Conservation (phyloP, 2,113 vertebrate species). For the Herpailurus yagouaroundi region DNA sequence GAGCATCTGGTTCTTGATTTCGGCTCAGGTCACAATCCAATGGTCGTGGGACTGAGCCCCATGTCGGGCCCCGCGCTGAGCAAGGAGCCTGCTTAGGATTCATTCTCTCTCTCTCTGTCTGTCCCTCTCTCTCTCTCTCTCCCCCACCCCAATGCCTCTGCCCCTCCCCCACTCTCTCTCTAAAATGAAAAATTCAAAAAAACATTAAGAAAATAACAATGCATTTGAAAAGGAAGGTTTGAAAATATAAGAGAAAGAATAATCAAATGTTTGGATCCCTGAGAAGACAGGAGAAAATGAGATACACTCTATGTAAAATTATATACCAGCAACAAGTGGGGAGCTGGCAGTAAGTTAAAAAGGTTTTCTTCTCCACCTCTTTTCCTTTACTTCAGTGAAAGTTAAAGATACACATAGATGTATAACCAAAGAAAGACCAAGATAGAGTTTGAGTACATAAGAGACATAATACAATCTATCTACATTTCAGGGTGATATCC, state of each 20-base stretch:
- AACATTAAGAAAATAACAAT: not conserved
- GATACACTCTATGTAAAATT: not conserved
- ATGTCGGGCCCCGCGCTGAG: too few species aligned
- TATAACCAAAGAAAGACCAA: not conserved
- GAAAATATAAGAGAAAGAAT: conserved; percentile 39
- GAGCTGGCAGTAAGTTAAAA: not conserved
- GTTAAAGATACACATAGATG: not conserved
- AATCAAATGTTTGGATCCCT: conserved; percentile 27
- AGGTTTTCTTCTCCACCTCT: not conserved
- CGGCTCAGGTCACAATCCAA: too few species aligned
- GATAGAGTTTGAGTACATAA: not conserved
- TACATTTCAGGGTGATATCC: not conserved
- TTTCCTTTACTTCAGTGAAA: conserved; percentile 1
- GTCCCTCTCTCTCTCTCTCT: too few species aligned
- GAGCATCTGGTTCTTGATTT: too few species aligned
- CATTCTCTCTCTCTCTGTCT: too few species aligned
- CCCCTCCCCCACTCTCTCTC: too few species aligned
- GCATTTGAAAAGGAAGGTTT: not conserved
- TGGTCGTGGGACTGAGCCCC: too few species aligned
- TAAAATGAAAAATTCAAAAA: too few species aligned
- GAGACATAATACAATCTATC: not conserved
- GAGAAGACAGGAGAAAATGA: conserved; percentile 23
- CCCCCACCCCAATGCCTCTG: too few species aligned
- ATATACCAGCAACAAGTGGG: not conserved
- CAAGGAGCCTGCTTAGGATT: too few species aligned